phyloP scores from a whole-genome alignment of 2,797 vertebrate species.

The Coendou prehensilis region DNA sequence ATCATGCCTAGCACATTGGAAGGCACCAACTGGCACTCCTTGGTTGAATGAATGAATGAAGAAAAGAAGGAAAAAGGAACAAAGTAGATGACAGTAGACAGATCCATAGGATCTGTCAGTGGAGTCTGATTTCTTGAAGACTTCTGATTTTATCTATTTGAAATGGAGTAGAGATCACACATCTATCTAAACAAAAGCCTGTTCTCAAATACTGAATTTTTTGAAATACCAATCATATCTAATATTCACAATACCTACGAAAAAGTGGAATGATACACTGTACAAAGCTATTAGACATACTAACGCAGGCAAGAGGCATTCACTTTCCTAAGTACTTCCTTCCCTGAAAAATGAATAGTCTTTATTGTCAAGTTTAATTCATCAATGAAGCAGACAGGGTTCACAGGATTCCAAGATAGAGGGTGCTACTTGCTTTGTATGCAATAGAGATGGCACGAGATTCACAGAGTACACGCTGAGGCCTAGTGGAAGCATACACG shows the following conservation, averaged over 20 bases:
- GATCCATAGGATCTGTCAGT: background rate
- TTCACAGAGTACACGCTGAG: background rate
- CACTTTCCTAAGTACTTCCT: background rate
- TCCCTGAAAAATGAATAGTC: background rate
- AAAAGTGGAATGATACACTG: background rate
- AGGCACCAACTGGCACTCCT: background rate
- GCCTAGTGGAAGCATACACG: background rate
- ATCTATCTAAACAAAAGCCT: background rate
- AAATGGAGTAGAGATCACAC: background rate
- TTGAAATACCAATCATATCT: background rate
- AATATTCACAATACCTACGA: background rate
- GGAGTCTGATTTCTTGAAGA: background rate
- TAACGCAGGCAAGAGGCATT: background rate
- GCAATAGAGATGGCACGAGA: background rate
- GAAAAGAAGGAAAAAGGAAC: background rate
- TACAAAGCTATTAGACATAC: background rate
- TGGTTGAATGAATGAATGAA: background rate
- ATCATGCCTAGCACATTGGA: rapidly evolving
- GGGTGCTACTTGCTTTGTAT: background rate
- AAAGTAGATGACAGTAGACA: background rate
- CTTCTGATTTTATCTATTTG: background rate
- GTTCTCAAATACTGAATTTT: background rate
- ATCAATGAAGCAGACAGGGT: background rate
- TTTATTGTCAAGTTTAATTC: background rate
- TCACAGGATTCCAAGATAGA: background rate